phyloP scores from a whole-genome alignment of 2,888 invertebrate genomes.

The Volucella inanis region DNA sequence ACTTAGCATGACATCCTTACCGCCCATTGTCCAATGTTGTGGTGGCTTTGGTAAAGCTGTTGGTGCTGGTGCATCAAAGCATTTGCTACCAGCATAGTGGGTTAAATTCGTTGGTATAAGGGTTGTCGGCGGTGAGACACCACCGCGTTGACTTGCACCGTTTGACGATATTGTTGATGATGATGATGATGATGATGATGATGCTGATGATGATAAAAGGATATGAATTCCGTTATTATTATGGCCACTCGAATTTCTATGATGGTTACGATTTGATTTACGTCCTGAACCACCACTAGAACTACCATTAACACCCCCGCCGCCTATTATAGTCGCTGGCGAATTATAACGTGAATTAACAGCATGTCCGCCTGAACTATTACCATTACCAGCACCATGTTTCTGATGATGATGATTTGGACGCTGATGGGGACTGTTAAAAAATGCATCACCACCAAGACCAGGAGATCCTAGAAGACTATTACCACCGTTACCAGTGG shows the following conservation, averaged over 20 bases:
- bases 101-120: constrained; percentile 82
- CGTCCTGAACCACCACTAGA: constrained; percentile 69
- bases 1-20: constrained; percentile 73
- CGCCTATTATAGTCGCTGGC: constrained; percentile 78
- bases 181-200: too few relatives aligned
- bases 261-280: constrained; percentile 67
- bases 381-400: constrained; percentile 60
- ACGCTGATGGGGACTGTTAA: constrained; percentile 66
- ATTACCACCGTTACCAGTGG: constrained; percentile 67
- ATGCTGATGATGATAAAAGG: constrained; percentile 64
- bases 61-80: constrained; percentile 92
- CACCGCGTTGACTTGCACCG: constrained; percentile 69
- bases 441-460: constrained; percentile 74
- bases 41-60: constrained; percentile 91
- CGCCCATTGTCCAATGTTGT: constrained; percentile 87
- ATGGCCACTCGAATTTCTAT: constrained; percentile 75
- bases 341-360: constrained; percentile 79
- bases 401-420: constrained; percentile 61
- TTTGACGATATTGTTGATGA: constrained; percentile 40
- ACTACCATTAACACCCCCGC: constrained; percentile 75
- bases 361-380: constrained; percentile 74
- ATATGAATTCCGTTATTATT: constrained; percentile 76
- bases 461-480: constrained; percentile 46
- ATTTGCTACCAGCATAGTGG: constrained; percentile 89
- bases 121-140: constrained; percentile 79